Conservation (phyloP, 2,888 invertebrate genomes). For the Clistopyga incitator region DNA sequence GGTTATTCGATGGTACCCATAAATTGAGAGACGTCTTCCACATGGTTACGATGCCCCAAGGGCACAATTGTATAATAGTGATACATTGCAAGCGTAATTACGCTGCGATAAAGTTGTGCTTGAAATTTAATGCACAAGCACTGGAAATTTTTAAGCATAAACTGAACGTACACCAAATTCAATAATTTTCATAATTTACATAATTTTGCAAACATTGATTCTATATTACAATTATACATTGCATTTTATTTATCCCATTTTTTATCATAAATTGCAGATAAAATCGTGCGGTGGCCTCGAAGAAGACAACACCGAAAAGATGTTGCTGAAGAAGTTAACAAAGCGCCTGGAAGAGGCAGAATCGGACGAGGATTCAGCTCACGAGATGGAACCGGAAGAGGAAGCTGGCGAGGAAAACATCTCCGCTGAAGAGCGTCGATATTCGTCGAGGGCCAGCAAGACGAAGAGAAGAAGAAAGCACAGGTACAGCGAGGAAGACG, state of each 20-base stretch:
- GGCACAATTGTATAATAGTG: too few species aligned
- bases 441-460: slow-evolving; percentile 38
- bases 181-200: too few species aligned
- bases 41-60: neutral
- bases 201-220: too few species aligned
- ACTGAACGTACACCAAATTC: too few species aligned
- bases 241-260: too few species aligned
- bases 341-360: slow-evolving; percentile 68
- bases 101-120: too few species aligned
- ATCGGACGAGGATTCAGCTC: slow-evolving; percentile 57
- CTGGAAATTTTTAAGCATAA: too few species aligned
- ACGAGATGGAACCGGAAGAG: slow-evolving; percentile 50
- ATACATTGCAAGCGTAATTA: too few species aligned
- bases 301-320: slow-evolving; percentile 66
- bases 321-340: slow-evolving; percentile 64
- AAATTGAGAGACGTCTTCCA: neutral
- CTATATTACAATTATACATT: neutral
- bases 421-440: slow-evolving; percentile 49
- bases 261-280: slow-evolving; percentile 70
- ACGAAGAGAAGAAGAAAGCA: slow-evolving; percentile 55
- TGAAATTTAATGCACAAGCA: too few species aligned
- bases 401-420: slow-evolving; percentile 35
- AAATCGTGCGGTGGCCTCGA: slow-evolving; percentile 74
- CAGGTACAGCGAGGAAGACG: slow-evolving; percentile 60
- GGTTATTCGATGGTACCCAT: neutral